Base-by-base conservation (phyloP, 2,888 invertebrate species). In the Galerucella pusilla region DNA sequence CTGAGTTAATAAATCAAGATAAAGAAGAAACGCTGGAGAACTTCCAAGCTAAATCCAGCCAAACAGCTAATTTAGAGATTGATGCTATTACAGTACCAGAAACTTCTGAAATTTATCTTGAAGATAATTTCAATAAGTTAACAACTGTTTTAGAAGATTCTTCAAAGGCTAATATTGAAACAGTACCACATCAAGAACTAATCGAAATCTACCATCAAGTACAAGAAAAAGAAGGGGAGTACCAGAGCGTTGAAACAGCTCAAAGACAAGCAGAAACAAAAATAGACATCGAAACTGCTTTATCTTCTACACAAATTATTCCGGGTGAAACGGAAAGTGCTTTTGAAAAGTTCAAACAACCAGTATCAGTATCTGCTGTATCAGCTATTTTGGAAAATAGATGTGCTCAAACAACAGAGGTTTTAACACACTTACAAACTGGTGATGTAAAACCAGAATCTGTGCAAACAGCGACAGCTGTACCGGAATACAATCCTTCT, bases 221-320 rank as follows among this genome's bases (percentile, higher is more conserved):
- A 25, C 84, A 85, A 78, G 88, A 88, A 82, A 83, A 81, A 61
- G 88, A 88, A 83, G 81, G 75, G 14, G 65, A 78, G 35, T 80
- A 83, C 46, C 77, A 80, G 35, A 65, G 77, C 45, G 74, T 52
- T 61, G 76, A 79, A 60, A 69, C 79, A 11, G 71, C 75, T 14
- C 81, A 83, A 1, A 88, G 87, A 79, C 86, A 85, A 71, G 89
- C 89, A 9, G 86, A 87, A 68, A 73, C 89, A n/a, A 82, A 83
- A 7, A 75, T 90, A 20, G 88, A 89, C 80, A 87, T 88, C 80
- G 86, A 83, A 25, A 86, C 86, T 77, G 84, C 87, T 28, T 82
- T 88, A n/a, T 85, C 86, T 0, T 83, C 90, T 1, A 89, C 86
- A 59, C 90, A 91, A 86, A 85, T 89, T 45, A 85, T 88, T 75